phyloP scores from a whole-genome alignment of 1,140 invertebrate genomes.

The Drosophila bocqueti region DNA sequence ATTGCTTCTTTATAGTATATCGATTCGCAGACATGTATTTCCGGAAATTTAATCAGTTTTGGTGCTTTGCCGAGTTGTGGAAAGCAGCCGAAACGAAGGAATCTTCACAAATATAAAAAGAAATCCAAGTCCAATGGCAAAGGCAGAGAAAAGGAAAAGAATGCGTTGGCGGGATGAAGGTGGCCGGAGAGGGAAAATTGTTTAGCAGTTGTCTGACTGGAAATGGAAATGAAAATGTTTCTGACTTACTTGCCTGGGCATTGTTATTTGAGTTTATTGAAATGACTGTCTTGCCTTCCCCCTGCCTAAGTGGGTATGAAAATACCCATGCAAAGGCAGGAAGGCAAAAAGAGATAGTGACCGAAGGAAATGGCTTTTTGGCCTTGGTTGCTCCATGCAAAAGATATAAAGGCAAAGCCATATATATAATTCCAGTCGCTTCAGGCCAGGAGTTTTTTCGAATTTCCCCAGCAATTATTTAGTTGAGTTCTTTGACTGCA shows the following conservation, averaged over 20 bases:
- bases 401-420: conserved; percentile 12
- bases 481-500: conserved; percentile 8
- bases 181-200: conserved; percentile 20
- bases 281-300: conserved; percentile 48
- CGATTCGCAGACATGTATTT: conserved; percentile 55
- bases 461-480: conserved; percentile 18
- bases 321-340: conserved; percentile 27
- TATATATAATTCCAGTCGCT: conserved; percentile 10
- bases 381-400: background rate
- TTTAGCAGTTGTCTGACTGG: conserved; percentile 55
- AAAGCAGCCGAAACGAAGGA: conserved; percentile 36
- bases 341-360: conserved; percentile 11
- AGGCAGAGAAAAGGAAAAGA: conserved; percentile 14
- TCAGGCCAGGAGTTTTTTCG: background rate
- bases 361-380: conserved; percentile 30
- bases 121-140: conserved; percentile 44
- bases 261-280: conserved; percentile 70
- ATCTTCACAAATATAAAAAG: conserved; percentile 43
- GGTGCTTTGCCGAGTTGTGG: conserved; percentile 48
- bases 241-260: conserved; percentile 59
- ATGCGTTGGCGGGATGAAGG: conserved; percentile 3
- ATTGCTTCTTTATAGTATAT: conserved; percentile 62
- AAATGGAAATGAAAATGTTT: conserved; percentile 66
- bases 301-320: conserved; percentile 55
- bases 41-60: conserved; percentile 75